Evolutionary conservation across 2,888 invertebrate genomes (phyloP).

Genomic region (Oscheius sp.): DNA sequence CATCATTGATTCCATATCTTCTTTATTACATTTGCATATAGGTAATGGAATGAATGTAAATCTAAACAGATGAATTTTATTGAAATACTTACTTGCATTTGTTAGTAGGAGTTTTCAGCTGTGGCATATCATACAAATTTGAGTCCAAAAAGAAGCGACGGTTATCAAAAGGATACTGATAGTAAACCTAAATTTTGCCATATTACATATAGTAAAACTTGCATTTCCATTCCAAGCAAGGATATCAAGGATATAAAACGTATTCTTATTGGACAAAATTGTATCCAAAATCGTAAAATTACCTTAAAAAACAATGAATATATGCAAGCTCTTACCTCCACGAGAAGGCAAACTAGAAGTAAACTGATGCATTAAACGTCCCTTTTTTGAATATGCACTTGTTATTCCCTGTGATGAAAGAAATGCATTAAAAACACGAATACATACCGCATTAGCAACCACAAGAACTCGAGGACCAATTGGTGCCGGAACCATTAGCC

Average conservation of each 20-base stretch:
- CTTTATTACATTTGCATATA: conserved; percentile 64
- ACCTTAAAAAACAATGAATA: conserved; percentile 27
- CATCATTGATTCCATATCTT: conserved; percentile 61
- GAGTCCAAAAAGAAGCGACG: conserved; percentile 84
- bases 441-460: conserved; percentile 78
- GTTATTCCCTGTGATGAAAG: conserved; percentile 77
- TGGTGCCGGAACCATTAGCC: conserved; percentile 80
- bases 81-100: conserved; percentile 12
- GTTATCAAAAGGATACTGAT: conserved; percentile 76
- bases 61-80: conserved; percentile 6
- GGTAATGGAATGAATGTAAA: conserved; percentile 74
- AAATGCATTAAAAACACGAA: background rate
- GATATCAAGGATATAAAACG: conserved; percentile 84
- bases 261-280: conserved; percentile 77
- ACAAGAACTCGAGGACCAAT: conserved; percentile 84
- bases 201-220: background rate
- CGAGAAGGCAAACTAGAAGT: conserved; percentile 77
- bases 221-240: conserved; percentile 77
- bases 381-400: conserved; percentile 54
- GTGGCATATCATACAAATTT: conserved; percentile 78
- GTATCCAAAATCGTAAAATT: conserved; percentile 83
- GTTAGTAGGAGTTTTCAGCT: conserved; percentile 12
- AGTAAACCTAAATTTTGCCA: conserved; percentile 3
- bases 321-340: background rate
- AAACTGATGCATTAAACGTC: conserved; percentile 73